Percentiles rank a stretch among this genome's conserved stretches.
These are phyloP conservation scores for Leontocebus nigricollis DNA, from an alignment of 2,797 vertebrate genomes.

Conservation along the genomic window DNA sequence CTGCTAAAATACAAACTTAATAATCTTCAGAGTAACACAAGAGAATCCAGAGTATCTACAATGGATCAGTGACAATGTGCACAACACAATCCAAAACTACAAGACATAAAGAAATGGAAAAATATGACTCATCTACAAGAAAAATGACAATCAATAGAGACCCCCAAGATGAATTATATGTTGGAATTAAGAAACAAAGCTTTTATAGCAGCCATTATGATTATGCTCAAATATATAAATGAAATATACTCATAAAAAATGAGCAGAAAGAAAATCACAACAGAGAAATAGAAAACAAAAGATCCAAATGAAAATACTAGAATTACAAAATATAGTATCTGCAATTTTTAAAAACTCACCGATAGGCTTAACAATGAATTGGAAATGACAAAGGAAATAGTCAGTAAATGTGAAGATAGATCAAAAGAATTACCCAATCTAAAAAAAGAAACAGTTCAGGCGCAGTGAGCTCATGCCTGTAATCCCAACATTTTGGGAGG, in stretches of 20 bases:
- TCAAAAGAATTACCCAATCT: constrained; percentile 3
- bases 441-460: neutral
- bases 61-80: neutral
- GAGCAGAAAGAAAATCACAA: constrained; percentile 1
- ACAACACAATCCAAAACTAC: neutral
- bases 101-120: neutral
- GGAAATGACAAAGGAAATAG: neutral
- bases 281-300: neutral
- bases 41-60: neutral
- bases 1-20: neutral
- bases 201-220: neutral
- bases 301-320: neutral
- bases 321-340: constrained; percentile 13
- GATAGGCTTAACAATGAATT: neutral
- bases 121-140: neutral
- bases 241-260: neutral
- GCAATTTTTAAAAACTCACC: neutral
- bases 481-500: neutral
- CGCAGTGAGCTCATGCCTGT: neutral
- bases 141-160: constrained; percentile 3
- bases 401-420: neutral
- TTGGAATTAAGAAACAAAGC: neutral
- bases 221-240: constrained; percentile 2
- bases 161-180: neutral
- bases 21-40: neutral